phyloP scores from a whole-genome alignment of 2,888 invertebrate species.

The Cotesia congregata region DNA sequence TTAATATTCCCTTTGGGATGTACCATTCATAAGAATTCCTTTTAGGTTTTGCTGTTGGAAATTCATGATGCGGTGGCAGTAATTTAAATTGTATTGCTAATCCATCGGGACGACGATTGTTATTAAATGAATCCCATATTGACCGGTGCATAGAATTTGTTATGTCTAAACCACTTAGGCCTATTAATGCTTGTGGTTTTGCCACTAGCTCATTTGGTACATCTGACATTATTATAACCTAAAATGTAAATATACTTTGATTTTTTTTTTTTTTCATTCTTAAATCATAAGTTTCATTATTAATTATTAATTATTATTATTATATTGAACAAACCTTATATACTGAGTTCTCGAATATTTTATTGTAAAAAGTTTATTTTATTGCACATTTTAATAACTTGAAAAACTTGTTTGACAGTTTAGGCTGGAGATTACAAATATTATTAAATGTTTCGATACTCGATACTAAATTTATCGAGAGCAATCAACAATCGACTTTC shows the following conservation, averaged over 20 bases:
- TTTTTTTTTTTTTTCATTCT: neutral
- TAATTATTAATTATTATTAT: neutral
- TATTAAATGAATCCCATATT: conserved; percentile 94
- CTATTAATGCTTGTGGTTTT: conserved; percentile 89
- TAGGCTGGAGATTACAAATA: neutral
- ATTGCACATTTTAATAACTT: neutral
- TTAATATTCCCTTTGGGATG: conserved; percentile 93
- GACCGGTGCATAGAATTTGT: conserved; percentile 90
- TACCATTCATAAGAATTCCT: conserved; percentile 95
- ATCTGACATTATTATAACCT: conserved; percentile 68
- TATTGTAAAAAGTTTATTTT: neutral
- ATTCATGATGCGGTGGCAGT: conserved; percentile 86
- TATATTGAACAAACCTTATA: neutral
- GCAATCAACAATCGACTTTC: no score
- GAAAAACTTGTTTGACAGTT: neutral
- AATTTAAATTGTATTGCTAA: conserved; percentile 88
- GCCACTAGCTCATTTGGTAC: conserved; percentile 88
- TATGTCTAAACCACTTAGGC: conserved; percentile 89
- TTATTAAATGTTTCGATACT: neutral
- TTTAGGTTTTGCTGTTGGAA: conserved; percentile 87
- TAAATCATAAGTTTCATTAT: neutral
- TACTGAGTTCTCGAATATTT: neutral
- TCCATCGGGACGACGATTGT: conserved; percentile 85
- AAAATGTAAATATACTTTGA: neutral
- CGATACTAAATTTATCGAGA: no score